phyloP scores from a whole-genome alignment of 2,888 invertebrate species.

The Aphidius colemani region DNA sequence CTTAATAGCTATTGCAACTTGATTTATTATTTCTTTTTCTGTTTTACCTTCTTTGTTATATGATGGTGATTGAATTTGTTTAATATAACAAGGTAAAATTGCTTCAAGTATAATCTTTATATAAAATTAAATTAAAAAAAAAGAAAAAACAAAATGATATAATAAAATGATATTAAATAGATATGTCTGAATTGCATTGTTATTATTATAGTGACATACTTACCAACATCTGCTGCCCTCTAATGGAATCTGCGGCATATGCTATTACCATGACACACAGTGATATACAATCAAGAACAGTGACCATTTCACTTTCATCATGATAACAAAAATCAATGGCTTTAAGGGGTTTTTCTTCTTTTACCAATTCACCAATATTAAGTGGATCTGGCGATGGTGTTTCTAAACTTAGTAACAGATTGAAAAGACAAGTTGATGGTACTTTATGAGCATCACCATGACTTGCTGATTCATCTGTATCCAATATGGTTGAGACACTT shows the following conservation, averaged over 20 bases:
- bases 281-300: conserved; percentile 96
- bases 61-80: conserved; percentile 87
- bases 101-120: conserved; percentile 91
- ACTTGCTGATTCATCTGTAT: conserved; percentile 84
- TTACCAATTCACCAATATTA: conserved; percentile 89
- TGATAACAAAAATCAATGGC: conserved; percentile 99
- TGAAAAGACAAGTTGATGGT: conserved; percentile 89
- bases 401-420: conserved; percentile 87
- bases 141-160: neutral
- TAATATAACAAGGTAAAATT: conserved; percentile 92
- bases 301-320: conserved; percentile 96
- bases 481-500: conserved; percentile 93
- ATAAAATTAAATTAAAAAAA: conserved; percentile 21
- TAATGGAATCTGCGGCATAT: conserved; percentile 93
- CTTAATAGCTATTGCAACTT: conserved; percentile 90
- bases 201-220: conserved; percentile 41
- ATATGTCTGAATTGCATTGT: conserved; percentile 10
- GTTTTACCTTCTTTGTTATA: conserved; percentile 91
- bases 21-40: conserved; percentile 90
- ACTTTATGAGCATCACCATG: conserved; percentile 93
- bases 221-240: conserved; percentile 85
- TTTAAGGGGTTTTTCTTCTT: conserved; percentile 87
- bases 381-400: conserved; percentile 93
- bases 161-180: neutral
- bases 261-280: conserved; percentile 98